These are phyloP conservation scores for Galago senegalensis DNA, from an alignment of 2,797 vertebrate species.

Conservation along the genomic window DNA sequence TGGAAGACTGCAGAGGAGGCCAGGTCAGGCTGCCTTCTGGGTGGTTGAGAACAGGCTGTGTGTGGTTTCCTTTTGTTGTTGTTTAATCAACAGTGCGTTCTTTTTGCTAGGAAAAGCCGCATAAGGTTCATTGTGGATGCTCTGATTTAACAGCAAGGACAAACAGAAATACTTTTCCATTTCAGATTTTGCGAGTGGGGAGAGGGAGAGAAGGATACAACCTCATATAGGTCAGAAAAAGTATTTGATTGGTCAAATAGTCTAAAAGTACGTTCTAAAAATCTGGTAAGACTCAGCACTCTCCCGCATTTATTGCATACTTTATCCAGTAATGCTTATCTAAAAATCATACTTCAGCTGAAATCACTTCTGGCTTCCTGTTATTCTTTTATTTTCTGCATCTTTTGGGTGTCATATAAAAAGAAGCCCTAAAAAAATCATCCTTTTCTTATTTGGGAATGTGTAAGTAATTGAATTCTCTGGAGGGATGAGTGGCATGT, in stretches of 20 bases:
- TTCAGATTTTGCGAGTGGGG: background rate
- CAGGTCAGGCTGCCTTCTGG: background rate
- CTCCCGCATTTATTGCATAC: background rate
- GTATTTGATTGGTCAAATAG: conserved; percentile 77
- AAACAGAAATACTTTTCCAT: background rate
- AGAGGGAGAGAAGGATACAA: background rate
- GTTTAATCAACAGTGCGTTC: conserved; percentile 12
- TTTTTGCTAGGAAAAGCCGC: conserved; percentile 39
- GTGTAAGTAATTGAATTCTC: conserved; percentile 83
- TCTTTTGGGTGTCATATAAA: conserved; percentile 15
- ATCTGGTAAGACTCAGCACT: conserved; percentile 13
- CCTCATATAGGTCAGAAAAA: conserved; percentile 55
- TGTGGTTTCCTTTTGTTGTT: conserved; percentile 1
- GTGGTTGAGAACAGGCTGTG: background rate
- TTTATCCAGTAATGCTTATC: background rate
- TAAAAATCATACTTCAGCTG: conserved; percentile 27
- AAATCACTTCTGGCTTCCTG: conserved; percentile 25
- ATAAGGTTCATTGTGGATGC: conserved; percentile 6
- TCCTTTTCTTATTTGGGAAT: conserved; percentile 77
- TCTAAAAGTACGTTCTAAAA: conserved; percentile 9
- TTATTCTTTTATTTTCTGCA: background rate
- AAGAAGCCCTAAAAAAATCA: conserved; percentile 68
- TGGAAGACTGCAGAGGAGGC: background rate
- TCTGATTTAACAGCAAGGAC: conserved; percentile 36
- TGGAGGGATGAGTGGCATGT: conserved; percentile 67